phyloP scores from a whole-genome alignment of 2,888 invertebrate genomes.

The Sinelater perroti region DNA sequence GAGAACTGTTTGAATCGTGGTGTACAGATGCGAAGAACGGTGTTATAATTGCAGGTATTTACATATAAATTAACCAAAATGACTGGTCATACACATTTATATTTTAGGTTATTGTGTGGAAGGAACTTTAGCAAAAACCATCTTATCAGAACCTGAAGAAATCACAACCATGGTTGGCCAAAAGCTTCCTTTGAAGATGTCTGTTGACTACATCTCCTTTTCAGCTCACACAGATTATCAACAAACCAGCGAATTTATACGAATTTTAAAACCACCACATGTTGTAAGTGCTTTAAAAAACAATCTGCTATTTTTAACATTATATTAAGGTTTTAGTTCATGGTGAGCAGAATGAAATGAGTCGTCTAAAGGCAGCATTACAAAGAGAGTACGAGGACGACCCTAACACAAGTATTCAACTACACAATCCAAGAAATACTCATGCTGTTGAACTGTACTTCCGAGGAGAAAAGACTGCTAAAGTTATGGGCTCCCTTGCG shows the following conservation, averaged over 20 bases:
- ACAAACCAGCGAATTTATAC: conserved; percentile 97
- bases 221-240: conserved; percentile 99
- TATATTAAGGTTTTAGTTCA: conserved; percentile 83
- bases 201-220: conserved; percentile 99
- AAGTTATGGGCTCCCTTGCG: conserved; percentile 95
- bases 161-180: conserved; percentile 95
- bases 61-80: not conserved
- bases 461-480: conserved; percentile 97
- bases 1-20: conserved; percentile 99
- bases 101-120: conserved; percentile 82
- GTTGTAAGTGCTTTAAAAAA: conserved; percentile 69
- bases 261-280: conserved; percentile 93
- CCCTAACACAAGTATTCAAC: conserved; percentile 79
- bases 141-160: conserved; percentile 97
- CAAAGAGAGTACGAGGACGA: conserved; percentile 93
- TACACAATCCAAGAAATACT: conserved; percentile 97
- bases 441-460: conserved; percentile 93
- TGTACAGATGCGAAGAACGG: conserved; percentile 98
- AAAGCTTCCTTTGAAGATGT: conserved; percentile 95
- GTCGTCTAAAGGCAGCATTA: conserved; percentile 91
- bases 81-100: not conserved
- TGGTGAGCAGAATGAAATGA: conserved; percentile 99
- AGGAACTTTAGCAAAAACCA: conserved; percentile 90
- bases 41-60: conserved; percentile 91
- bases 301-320: not conserved